These are phyloP conservation scores for Sander vitreus DNA, from an alignment of 2,113 vertebrate species.

Conservation along the genomic window DNA sequence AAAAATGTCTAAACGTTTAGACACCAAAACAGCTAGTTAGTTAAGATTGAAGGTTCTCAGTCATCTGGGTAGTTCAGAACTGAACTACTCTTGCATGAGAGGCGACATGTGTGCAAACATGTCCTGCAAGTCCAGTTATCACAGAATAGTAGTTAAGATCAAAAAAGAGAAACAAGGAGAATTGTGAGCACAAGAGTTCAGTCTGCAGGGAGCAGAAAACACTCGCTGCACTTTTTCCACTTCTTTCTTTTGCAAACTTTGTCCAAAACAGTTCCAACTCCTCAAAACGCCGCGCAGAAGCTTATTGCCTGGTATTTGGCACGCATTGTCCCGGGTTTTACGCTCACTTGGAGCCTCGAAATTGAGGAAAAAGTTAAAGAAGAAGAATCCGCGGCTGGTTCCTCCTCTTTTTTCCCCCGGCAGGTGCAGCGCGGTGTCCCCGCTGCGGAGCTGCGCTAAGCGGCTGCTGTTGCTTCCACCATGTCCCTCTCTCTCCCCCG, in stretches of 20 bases:
- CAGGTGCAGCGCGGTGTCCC: slow-evolving; percentile 55
- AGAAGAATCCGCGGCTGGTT: neutral
- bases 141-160: too few relatives aligned
- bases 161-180: too few relatives aligned
- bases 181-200: slow-evolving; percentile 23
- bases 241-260: slow-evolving; percentile 22
- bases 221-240: neutral
- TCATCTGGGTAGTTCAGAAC: too few relatives aligned
- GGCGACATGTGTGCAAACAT: too few relatives aligned
- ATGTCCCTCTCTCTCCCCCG: slow-evolving; percentile 78
- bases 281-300: slow-evolving; percentile 17
- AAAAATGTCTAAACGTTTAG: too few relatives aligned
- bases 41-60: too few relatives aligned
- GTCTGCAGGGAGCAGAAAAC: neutral
- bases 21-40: too few relatives aligned
- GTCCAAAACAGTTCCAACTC: slow-evolving; percentile 7
- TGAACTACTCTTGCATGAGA: too few relatives aligned
- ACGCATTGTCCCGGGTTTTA: slow-evolving; percentile 20
- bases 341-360: slow-evolving; percentile 5
- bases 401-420: slow-evolving; percentile 43
- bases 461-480: slow-evolving; percentile 81
- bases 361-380: slow-evolving; percentile 44
- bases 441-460: slow-evolving; percentile 81
- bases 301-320: neutral
- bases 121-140: too few relatives aligned